These are phyloP conservation scores for Pseudomyrmex pallidus DNA, from an alignment of 1,140 invertebrate species.

Conservation along the genomic window DNA sequence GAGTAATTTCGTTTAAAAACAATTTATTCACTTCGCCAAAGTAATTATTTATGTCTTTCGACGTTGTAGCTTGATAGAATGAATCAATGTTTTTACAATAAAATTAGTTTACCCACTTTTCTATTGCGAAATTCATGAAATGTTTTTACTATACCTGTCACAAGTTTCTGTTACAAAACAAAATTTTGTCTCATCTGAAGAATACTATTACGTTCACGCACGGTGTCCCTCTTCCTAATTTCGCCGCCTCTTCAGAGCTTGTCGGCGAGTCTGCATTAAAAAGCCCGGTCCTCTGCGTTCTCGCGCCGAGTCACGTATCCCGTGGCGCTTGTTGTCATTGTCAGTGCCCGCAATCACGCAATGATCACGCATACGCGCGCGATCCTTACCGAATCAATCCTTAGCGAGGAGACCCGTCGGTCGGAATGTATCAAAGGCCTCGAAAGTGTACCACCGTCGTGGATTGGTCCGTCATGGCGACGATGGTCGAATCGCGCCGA, in stretches of 20 bases:
- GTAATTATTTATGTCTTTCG: too few species aligned
- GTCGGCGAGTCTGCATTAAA: slow-evolving; percentile 78
- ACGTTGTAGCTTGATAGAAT: too few species aligned
- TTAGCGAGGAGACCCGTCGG: slow-evolving; percentile 61
- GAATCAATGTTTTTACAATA: too few species aligned
- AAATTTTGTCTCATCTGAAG: slow-evolving; percentile 32
- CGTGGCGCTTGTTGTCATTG: slow-evolving; percentile 83
- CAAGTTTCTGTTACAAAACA: slow-evolving; percentile 2
- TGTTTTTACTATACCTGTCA: slow-evolving; percentile 25
- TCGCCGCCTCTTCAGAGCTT: slow-evolving; percentile 70
- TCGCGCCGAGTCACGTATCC: slow-evolving; percentile 82
- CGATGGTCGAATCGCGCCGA: slow-evolving; percentile 33
- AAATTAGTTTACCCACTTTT: too few species aligned
- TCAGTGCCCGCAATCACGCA: slow-evolving; percentile 76
- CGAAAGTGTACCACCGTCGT: slow-evolving; percentile 72
- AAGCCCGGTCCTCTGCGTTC: slow-evolving; percentile 55
- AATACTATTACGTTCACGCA: slow-evolving; percentile 11
- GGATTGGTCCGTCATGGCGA: slow-evolving; percentile 22
- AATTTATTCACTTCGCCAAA: too few species aligned
- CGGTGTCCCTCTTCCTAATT: slow-evolving; percentile 14
- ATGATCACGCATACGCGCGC: slow-evolving; percentile 70
- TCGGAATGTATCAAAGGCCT: slow-evolving; percentile 72
- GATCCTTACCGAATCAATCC: slow-evolving; percentile 69
- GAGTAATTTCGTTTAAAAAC: too few species aligned
- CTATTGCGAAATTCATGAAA: not conserved